Base-by-base conservation (phyloP, 2,797 vertebrate genomes). In the Stomatorhinus walkeri region DNA sequence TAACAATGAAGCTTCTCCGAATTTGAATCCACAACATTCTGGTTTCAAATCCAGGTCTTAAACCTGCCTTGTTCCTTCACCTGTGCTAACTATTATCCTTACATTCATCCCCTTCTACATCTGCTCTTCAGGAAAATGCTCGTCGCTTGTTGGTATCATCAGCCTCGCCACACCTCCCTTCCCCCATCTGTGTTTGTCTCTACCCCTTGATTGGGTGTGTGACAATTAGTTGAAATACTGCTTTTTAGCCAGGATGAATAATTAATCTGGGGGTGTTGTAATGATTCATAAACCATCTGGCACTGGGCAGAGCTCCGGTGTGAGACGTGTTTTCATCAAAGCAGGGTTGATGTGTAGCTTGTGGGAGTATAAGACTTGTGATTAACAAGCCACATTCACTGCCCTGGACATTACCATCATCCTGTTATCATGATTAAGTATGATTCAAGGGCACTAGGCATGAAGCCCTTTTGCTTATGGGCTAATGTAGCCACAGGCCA, bases 221-320 rank as follows among this genome's bases (percentile, higher is more conserved):
- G 93, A 94, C 94, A 93, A 92, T 95, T 95, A 95, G 94, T 93
- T 93, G 96, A 96, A 93, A 93, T 93, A 95, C 95, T 95, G 94
- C 95, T 96, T 93, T 96, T 96, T 92, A 95, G 87, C 95, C 94
- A 91, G 94, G 94, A 96, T 97, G 96, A 97, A 97, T 97, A 97
- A 97, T 96, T 96, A 92, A 97, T 96, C 93, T 92, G 91, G 93
- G 93, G 93, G 94, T 92, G 94, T 92, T 94, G 95, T 94, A 96
- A 95, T 97, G 96, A 97, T 96, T 97, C 96, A 97, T 96, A 94
- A 94, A 92, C 96, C 96, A 96, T 97, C 96, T 97, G 96, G 94
- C 93, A 91, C 4, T 48, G 91, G 91, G 90, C 89, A 92, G 90
- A 88, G 91, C 90, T 85, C 54, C 85, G 49, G 87, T 90, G 89